These are phyloP conservation scores for Cyprinodon diabolis DNA, from an alignment of 2,797 vertebrate genomes.

Conservation along the genomic window DNA sequence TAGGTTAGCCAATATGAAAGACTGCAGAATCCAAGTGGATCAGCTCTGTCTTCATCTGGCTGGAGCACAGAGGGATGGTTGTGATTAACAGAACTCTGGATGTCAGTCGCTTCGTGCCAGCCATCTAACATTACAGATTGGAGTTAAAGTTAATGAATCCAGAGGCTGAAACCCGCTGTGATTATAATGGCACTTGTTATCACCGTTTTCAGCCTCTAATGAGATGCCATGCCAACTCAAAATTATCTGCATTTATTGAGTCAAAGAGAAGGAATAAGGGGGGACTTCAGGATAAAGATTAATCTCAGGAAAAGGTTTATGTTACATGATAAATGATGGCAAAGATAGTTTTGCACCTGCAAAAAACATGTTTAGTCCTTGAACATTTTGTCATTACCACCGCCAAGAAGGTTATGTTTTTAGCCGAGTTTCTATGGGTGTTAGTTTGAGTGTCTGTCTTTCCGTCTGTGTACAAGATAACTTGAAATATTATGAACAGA, in stretches of 20 bases:
- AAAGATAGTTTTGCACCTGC: conserved; percentile 1
- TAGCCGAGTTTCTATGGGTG: too few species aligned
- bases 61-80: conserved; percentile 32
- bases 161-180: conserved; percentile 6
- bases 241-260: neutral
- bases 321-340: neutral
- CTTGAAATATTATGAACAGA: too few species aligned
- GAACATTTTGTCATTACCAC: neutral
- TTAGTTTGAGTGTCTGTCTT: too few species aligned
- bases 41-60: conserved; percentile 15
- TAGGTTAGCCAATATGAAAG: conserved; percentile 42
- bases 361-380: neutral
- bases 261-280: neutral
- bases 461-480: too few species aligned
- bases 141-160: conserved; percentile 4
- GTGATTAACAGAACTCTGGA: conserved; percentile 36
- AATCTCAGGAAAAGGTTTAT: conserved; percentile 3
- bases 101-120: conserved; percentile 52
- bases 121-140: conserved; percentile 22
- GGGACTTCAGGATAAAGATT: neutral
- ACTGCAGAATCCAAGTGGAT: conserved; percentile 10
- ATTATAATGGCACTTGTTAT: conserved; percentile 27
- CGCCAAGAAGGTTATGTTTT: neutral
- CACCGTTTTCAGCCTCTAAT: conserved; percentile 18
- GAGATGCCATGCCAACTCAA: conserved; percentile 6